These are phyloP conservation scores for Echinops telfairi DNA, from an alignment of 2,113 vertebrate species.

Conservation along the genomic window DNA sequence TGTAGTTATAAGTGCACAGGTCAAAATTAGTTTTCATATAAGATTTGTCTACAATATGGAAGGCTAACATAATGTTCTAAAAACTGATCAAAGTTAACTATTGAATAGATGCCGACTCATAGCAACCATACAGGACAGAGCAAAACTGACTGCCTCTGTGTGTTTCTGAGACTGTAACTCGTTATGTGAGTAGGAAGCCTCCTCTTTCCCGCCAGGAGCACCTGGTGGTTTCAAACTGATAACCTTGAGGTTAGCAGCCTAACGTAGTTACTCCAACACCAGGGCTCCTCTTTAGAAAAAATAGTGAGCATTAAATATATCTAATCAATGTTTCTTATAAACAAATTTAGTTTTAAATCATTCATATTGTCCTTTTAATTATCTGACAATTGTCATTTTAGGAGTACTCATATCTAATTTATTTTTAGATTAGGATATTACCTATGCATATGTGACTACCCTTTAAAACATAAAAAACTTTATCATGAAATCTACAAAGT, in stretches of 20 bases:
- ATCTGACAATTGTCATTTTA: constrained; percentile 3
- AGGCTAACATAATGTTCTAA: neutral
- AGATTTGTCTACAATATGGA: neutral
- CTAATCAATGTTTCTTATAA: neutral
- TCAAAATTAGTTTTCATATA: constrained; percentile 20
- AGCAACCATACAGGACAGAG: no score
- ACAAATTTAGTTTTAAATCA: neutral
- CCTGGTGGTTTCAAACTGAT: no score
- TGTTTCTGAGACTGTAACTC: no score
- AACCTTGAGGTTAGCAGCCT: no score
- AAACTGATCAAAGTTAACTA: no score
- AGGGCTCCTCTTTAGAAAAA: neutral
- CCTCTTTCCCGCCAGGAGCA: no score
- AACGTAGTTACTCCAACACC: no score
- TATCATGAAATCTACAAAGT: neutral
- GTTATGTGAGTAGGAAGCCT: no score
- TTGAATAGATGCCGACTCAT: no score
- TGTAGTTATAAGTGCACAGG: neutral
- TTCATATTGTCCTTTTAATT: constrained; percentile 4
- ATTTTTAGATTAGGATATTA: neutral
- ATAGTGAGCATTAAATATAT: neutral
- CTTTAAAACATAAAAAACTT: neutral
- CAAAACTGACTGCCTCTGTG: no score
- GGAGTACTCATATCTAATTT: neutral
- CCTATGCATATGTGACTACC: neutral